phyloP scores from a whole-genome alignment of 2,888 invertebrate species.

The Chrysolina oricalcia region DNA sequence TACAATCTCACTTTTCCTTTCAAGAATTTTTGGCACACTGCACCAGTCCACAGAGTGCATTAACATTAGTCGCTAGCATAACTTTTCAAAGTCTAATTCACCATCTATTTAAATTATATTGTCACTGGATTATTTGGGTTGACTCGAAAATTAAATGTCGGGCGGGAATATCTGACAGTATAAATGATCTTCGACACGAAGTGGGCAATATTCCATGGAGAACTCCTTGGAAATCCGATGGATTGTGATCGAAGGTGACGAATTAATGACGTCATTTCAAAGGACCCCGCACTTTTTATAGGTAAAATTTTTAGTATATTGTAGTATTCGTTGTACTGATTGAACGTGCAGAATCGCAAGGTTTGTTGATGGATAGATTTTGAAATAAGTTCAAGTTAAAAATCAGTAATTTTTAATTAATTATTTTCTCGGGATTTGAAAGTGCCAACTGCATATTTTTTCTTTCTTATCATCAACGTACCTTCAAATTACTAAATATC shows the following conservation, averaged over 20 bases:
- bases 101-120: slow-evolving; percentile 31
- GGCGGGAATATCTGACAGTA: slow-evolving; percentile 46
- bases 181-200: slow-evolving; percentile 45
- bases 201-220: slow-evolving; percentile 42
- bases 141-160: slow-evolving; percentile 38
- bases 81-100: slow-evolving; percentile 8
- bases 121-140: slow-evolving; percentile 40
- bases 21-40: slow-evolving; percentile 15
- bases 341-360: no score
- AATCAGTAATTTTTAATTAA: no score
- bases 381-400: no score
- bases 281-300: no score
- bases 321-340: no score
- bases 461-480: no score
- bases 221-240: slow-evolving; percentile 32
- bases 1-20: slow-evolving; percentile 20
- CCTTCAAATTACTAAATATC: no score
- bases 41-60: not conserved
- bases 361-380: no score
- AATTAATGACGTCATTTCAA: no score
- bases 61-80: not conserved
- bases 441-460: no score
- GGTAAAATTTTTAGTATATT: no score
- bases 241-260: not conserved
- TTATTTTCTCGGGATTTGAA: no score